Percentiles rank a stretch among this genome's conserved stretches.
phyloP scores from a whole-genome alignment of 2,888 invertebrate species.

The Caenorhabditis panamensis region DNA sequence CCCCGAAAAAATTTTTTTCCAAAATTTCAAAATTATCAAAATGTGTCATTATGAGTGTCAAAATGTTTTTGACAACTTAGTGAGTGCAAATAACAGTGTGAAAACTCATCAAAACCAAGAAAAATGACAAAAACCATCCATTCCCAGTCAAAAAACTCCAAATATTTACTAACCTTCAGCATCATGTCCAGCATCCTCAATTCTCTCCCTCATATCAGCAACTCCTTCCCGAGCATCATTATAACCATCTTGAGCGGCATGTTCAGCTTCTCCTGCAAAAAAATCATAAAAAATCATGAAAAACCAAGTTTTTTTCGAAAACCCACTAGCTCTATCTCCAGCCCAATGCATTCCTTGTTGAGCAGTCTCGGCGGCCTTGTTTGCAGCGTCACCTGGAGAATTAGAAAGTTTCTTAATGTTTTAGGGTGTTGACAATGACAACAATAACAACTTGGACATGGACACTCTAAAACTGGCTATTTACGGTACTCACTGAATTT shows the following conservation, averaged over 20 bases:
- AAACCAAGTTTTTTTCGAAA: neutral
- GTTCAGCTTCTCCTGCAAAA: constrained; percentile 48
- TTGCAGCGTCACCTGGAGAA: constrained; percentile 55
- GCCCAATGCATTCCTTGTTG: constrained; percentile 46
- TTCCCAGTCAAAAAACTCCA: no score
- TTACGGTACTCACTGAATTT: constrained; percentile 38
- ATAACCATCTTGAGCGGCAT: constrained; percentile 40
- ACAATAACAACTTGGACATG: constrained; percentile 22
- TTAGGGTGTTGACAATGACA: constrained; percentile 1
- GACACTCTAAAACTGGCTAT: constrained; percentile 16
- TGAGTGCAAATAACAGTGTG: no score
- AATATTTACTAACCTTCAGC: constrained; percentile 24
- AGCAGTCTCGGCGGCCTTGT: constrained; percentile 34
- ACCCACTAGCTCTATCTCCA: constrained; percentile 45
- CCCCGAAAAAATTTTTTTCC: neutral
- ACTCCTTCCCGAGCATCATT: constrained; percentile 42
- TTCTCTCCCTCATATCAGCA: constrained; percentile 44
- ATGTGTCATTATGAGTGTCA: no score
- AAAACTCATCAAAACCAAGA: no score
- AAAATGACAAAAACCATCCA: no score
- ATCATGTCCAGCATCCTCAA: constrained; percentile 38
- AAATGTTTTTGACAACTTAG: no score
- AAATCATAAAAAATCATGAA: no score
- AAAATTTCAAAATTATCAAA: neutral
- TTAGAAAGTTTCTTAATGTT: no score